Conservation (phyloP, 2,888 invertebrate species). For the Operophtera brumata region DNA sequence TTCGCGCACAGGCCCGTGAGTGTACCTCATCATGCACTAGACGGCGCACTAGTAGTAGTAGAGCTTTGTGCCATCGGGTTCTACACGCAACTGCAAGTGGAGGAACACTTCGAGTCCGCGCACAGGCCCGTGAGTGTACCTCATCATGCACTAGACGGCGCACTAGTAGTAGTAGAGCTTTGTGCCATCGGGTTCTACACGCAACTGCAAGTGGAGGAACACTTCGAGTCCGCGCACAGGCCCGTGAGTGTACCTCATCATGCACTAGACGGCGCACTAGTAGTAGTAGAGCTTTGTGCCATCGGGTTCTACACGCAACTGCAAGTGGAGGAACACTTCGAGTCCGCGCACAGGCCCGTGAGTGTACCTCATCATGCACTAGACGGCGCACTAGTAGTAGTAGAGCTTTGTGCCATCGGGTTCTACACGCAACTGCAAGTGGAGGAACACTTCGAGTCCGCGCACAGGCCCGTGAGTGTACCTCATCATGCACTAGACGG, state of each 20-base stretch:
- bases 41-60: no score
- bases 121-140: conserved; percentile 59
- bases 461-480: conserved; percentile 59
- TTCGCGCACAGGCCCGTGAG: conserved; percentile 59
- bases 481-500: no score
- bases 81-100: conserved; percentile 67
- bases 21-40: no score
- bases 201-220: conserved; percentile 69
- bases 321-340: conserved; percentile 69
- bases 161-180: no score
- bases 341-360: conserved; percentile 57
- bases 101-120: conserved; percentile 60
- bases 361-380: no score
- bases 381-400: no score
- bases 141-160: no score
- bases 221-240: conserved; percentile 58
- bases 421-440: conserved; percentile 71
- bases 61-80: conserved; percentile 67
- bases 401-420: conserved; percentile 67
- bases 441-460: conserved; percentile 61
- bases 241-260: conserved; percentile 55
- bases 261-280: no score
- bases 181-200: conserved; percentile 69
- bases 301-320: conserved; percentile 69
- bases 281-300: conserved; percentile 68